These are phyloP conservation scores for Mantis religiosa DNA, from an alignment of 2,888 invertebrate genomes.

Conservation along the genomic window DNA sequence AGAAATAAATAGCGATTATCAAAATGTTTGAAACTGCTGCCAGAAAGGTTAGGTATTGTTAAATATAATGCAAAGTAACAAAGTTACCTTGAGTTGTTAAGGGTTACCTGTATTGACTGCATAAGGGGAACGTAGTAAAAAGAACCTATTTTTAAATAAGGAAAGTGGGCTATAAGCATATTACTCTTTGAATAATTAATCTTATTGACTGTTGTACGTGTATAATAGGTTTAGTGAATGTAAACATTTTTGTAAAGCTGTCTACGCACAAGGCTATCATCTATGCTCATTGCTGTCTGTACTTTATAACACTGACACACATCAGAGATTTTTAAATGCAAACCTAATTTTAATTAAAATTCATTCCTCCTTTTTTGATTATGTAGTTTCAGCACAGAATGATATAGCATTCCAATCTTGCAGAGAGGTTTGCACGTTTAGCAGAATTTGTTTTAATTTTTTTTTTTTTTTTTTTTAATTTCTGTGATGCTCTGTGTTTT, in stretches of 20 bases:
- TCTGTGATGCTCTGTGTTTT: no score
- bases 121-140: background rate
- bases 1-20: background rate
- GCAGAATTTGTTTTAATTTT: no score
- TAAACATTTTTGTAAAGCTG: background rate
- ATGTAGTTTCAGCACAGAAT: no score
- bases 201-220: background rate
- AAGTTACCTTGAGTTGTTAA: background rate
- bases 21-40: background rate
- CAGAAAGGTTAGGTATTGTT: background rate
- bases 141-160: background rate
- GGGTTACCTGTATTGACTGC: background rate
- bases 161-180: background rate
- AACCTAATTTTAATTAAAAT: background rate
- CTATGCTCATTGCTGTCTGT: background rate
- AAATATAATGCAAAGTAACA: background rate
- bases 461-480: no score
- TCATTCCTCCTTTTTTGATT: background rate
- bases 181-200: background rate
- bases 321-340: background rate
- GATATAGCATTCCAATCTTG: no score
- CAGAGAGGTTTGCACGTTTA: no score
- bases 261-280: background rate
- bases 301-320: background rate
- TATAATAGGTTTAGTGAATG: background rate